phyloP scores from a whole-genome alignment of 2,797 vertebrate species.

The Miichthys miiuy region DNA sequence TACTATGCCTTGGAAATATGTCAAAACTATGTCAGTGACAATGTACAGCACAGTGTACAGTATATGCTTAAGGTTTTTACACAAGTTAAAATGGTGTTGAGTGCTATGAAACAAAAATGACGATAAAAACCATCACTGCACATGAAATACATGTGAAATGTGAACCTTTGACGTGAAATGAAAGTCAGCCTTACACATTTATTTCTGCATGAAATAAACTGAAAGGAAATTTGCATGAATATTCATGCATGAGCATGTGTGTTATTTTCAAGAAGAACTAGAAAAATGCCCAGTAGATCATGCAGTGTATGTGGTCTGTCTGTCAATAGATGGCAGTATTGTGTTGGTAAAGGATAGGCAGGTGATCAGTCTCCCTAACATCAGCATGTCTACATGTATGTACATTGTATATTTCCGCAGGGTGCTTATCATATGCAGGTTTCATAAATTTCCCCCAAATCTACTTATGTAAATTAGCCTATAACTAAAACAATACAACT shows the following conservation, averaged over 20 bases:
- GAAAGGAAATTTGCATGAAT: neutral
- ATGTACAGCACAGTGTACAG: too few relatives aligned
- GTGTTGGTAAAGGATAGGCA: constrained; percentile 55
- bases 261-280: neutral
- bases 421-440: neutral
- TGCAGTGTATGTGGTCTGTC: neutral
- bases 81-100: accelerated
- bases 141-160: neutral
- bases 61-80: too few relatives aligned
- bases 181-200: neutral
- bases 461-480: neutral
- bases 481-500: neutral
- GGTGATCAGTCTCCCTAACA: neutral
- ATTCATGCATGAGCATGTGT: neutral
- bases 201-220: neutral
- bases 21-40: neutral
- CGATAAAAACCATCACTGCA: neutral
- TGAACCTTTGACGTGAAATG: neutral
- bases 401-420: neutral
- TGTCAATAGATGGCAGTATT: constrained; percentile 85
- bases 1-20: neutral
- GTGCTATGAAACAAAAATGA: neutral
- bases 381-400: neutral
- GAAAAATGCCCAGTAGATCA: neutral
- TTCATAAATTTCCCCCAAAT: neutral